phyloP scores from a whole-genome alignment of 2,797 vertebrate species.

The Fratercula arctica region DNA sequence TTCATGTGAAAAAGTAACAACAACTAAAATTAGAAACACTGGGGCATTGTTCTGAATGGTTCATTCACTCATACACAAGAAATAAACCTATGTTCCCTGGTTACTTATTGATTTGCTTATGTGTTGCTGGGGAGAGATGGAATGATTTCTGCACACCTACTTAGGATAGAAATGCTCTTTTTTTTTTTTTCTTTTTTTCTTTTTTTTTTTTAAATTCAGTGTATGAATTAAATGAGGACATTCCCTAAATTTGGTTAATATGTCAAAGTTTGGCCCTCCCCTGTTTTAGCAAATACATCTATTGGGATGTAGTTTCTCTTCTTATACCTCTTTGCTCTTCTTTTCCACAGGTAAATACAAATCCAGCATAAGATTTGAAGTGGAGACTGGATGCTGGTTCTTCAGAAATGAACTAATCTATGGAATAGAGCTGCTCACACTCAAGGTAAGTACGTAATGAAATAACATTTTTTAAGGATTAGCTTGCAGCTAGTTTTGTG shows the following conservation, averaged over 20 bases:
- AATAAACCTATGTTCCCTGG: not conserved
- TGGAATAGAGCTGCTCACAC: not conserved
- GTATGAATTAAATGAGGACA: not conserved
- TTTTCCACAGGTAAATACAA: not conserved
- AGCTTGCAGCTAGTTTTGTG: not conserved
- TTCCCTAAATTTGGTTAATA: not conserved
- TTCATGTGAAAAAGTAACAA: not conserved
- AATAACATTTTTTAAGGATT: not conserved
- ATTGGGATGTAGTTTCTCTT: not conserved
- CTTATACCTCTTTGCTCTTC: not conserved
- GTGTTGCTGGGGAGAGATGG: not conserved
- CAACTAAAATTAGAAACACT: not conserved
- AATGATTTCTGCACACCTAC: not conserved
- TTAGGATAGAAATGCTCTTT: not conserved
- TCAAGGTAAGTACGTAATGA: not conserved
- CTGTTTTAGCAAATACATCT: not conserved
- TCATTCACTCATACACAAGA: not conserved
- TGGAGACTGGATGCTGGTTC: not conserved
- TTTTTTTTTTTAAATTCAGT: not conserved
- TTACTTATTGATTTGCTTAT: constrained; percentile 10
- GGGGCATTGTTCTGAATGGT: not conserved
- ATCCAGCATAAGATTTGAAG: not conserved
- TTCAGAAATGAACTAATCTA: not conserved
- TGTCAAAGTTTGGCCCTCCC: not conserved
- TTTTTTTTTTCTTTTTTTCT: not conserved